Evolutionary conservation across 2,113 vertebrate genomes (phyloP), one percentile per base, ranked within the genome.

Genomic region (Xiphophorus maculatus): DNA sequence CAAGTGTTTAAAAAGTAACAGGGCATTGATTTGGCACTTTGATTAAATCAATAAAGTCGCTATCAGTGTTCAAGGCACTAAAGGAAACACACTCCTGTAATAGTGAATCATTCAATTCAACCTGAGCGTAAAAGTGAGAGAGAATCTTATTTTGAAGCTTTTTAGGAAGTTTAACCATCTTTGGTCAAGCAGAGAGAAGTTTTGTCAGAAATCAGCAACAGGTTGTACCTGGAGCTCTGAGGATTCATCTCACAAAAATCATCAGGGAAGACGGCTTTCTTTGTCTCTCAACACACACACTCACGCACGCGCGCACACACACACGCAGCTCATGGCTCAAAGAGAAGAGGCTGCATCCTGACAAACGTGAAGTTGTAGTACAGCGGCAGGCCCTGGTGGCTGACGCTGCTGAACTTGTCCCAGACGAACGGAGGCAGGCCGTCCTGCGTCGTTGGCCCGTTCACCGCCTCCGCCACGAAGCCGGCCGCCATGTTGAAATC

Each of bases 281-380:
- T 11, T 6, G 10, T 70, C 12, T 70, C 19, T 35, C 84, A 93
- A 29, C 27, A 48, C 44, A 48, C 44, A 48, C 35, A 37, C 35
- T 0, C 35, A 9, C 35, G 2, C 40, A 42, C 40, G 3, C 40
- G 3, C 40, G 1, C 14, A 5, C 42, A 44, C 15, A 4, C 42
- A 17, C 15, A 19, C 44, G 65, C 51, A 33, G 25, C 19, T 94
- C 86, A 93, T 3, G 94, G 94, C 5, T 15, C 7, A 68, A 93
- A 96, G 71, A 98, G 91, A 42, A 87, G 77, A 0, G 97, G 97
- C 89, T 93, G 87, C 96, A 96, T 96, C 71, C 61, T 90, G 85
- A 97, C 40, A 0, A 98, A 98, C 33, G 85, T 83, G 69, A 97
- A 98, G 90, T 98, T 94, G 89, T 96, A 98, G 0, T 63, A 86